Percentiles rank a stretch among this genome's conserved stretches.
These are phyloP conservation scores for Nannospalax galili DNA, from an alignment of 2,113 vertebrate species.

Conservation along the genomic window DNA sequence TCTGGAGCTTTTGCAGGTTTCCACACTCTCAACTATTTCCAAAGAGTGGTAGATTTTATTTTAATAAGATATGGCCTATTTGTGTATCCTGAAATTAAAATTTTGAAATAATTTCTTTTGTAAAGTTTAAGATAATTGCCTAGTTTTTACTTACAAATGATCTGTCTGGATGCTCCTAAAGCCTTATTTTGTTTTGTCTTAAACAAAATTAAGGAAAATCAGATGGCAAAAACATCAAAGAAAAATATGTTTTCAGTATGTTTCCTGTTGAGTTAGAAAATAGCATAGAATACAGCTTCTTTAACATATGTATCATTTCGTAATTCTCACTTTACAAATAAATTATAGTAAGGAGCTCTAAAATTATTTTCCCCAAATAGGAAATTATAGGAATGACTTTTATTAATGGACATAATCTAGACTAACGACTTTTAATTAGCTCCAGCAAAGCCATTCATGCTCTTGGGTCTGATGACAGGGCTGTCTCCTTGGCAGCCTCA, in stretches of 20 bases:
- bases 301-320: conserved; percentile 5
- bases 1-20: background rate
- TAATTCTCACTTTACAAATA: conserved; percentile 18
- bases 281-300: background rate
- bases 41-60: background rate
- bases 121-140: conserved; percentile 2
- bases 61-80: background rate
- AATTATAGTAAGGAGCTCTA: background rate
- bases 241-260: background rate
- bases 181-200: background rate
- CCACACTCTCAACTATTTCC: background rate
- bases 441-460: too few relatives aligned
- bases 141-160: background rate
- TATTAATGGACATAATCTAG: too few relatives aligned
- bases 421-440: too few relatives aligned
- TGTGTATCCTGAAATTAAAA: background rate
- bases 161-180: background rate
- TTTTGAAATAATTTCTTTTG: conserved; percentile 14
- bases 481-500: too few relatives aligned
- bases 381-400: background rate
- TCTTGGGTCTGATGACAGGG: too few relatives aligned
- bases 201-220: background rate
- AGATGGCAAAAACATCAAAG: background rate
- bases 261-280: background rate
- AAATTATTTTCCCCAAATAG: conserved; percentile 7